Percentiles rank a stretch among this genome's conserved stretches.
These are phyloP conservation scores for Eurytoma adleriae DNA, from an alignment of 2,888 invertebrate species.

Conservation along the genomic window DNA sequence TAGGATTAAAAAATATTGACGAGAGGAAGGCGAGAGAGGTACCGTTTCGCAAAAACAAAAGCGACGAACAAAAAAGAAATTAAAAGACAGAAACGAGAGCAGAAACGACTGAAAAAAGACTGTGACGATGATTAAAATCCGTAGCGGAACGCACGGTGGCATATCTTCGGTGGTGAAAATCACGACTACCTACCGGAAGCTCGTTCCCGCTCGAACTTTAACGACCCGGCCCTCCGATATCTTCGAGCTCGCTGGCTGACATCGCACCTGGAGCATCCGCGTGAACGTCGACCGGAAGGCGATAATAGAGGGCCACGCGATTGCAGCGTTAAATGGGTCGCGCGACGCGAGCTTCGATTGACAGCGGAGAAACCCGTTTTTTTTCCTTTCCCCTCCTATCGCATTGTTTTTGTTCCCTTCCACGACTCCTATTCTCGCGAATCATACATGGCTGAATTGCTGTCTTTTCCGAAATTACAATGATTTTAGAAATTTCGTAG, in stretches of 20 bases:
- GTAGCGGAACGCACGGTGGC: not conserved
- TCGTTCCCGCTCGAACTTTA: conserved; percentile 47
- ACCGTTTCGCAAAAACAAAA: too few species aligned
- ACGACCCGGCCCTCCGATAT: conserved; percentile 23
- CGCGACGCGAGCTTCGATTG: conserved; percentile 17
- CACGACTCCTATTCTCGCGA: not conserved
- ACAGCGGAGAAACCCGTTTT: conserved; percentile 24
- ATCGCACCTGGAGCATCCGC: not conserved
- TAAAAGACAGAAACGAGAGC: not conserved
- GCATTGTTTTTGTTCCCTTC: not conserved
- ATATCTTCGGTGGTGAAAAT: conserved; percentile 20
- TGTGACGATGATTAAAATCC: not conserved
- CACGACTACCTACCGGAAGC: conserved; percentile 43
- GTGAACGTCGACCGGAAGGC: not conserved
- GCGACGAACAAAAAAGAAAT: too few species aligned
- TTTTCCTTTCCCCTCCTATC: not conserved
- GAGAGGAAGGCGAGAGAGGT: too few species aligned
- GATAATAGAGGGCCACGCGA: conserved; percentile 30
- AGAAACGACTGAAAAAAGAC: not conserved
- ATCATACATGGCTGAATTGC: not conserved
- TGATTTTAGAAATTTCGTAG: too few species aligned
- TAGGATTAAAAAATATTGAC: too few species aligned
- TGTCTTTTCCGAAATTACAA: too few species aligned
- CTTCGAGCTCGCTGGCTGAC: not conserved
- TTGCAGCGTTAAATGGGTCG: conserved; percentile 21